Conservation (phyloP, 2,113 vertebrate species). For the Petrocephalus microphthalmus region DNA sequence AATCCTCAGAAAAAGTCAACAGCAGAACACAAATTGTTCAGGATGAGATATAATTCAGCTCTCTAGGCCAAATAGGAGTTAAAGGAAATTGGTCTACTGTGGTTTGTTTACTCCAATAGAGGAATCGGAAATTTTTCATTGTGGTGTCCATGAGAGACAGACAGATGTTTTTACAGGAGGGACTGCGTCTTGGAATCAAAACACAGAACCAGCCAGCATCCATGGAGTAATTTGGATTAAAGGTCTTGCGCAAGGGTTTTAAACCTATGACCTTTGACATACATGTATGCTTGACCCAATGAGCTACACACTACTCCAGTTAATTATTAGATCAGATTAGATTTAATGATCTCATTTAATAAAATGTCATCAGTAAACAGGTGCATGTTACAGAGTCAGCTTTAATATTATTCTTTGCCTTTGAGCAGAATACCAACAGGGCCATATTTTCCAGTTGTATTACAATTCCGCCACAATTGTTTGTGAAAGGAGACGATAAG, state of each 20-base stretch:
- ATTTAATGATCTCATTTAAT: not conserved
- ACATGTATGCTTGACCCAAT: not conserved
- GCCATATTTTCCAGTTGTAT: not conserved
- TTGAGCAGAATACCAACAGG: not conserved
- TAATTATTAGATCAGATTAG: not conserved
- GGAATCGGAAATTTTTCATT: not conserved
- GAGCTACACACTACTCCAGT: not conserved
- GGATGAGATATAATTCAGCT: not conserved
- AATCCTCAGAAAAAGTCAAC: not conserved
- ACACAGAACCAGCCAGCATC: not conserved
- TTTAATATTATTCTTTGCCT: not conserved
- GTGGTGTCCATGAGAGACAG: not conserved
- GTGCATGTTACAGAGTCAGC: not conserved
- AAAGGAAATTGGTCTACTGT: not conserved
- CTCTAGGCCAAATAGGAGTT: not conserved
- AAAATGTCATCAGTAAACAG: not conserved
- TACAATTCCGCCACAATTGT: not conserved
- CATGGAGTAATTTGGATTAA: not conserved
- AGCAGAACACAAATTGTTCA: not conserved
- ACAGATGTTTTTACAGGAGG: not conserved
- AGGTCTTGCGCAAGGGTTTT: not conserved
- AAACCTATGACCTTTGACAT: not conserved
- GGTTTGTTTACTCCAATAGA: not conserved
- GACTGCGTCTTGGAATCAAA: not conserved
- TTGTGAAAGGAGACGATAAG: not conserved